phyloP scores from a whole-genome alignment of 1,140 invertebrate species.

The roundworm (Caenorhabditis elegans) region WBcel235 BX284606.5:5383501-5384000 shows the following conservation, averaged over 20 bases:
- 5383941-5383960: too few species aligned
- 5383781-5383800: neutral
- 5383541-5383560: constrained; percentile 26
- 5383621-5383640: neutral
- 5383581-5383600: neutral
- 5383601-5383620: neutral
- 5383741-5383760: neutral
- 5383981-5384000: too few species aligned
- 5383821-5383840: neutral
- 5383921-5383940: too few species aligned
- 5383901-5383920: too few species aligned
- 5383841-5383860: neutral
- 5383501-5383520: too few species aligned
- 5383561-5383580: neutral
- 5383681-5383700: constrained; percentile 27
- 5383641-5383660: neutral
- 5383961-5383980: too few species aligned
- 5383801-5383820: neutral
- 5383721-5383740: neutral
- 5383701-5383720: neutral
- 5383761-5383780: neutral
- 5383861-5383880: too few species aligned
- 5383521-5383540: neutral
- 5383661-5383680: constrained; percentile 5
- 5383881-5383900: too few species aligned